phyloP scores from a whole-genome alignment of 2,888 invertebrate species.

The Aphidius colemani region DNA sequence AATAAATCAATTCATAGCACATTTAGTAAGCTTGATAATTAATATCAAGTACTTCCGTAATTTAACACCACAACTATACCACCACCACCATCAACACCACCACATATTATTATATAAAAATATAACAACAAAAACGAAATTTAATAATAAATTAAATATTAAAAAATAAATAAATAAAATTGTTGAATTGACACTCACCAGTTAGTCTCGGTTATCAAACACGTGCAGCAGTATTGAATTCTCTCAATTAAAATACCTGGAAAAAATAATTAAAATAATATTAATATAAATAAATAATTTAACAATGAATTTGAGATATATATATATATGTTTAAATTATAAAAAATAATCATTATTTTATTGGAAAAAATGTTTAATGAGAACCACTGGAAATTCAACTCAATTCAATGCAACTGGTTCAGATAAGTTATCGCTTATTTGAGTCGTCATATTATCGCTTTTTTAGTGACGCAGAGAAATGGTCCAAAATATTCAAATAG shows the following conservation, averaged over 20 bases:
- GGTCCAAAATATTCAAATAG: slow-evolving; percentile 6
- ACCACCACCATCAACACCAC: too few relatives aligned
- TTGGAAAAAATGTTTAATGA: slow-evolving; percentile 36
- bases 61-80: slow-evolving; percentile 32
- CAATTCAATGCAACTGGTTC: slow-evolving; percentile 49
- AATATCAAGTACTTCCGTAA: slow-evolving; percentile 35
- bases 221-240: background rate
- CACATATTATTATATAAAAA: too few relatives aligned
- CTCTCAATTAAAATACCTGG: background rate
- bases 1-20: too few relatives aligned
- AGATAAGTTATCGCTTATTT: slow-evolving; percentile 56
- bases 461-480: slow-evolving; percentile 12
- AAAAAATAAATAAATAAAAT: too few relatives aligned
- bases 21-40: too few relatives aligned
- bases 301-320: background rate
- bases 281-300: background rate
- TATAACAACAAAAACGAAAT: too few relatives aligned
- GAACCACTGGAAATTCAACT: slow-evolving; percentile 45
- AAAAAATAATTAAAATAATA: background rate
- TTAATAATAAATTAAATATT: too few relatives aligned
- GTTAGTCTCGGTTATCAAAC: slow-evolving; percentile 22
- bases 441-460: slow-evolving; percentile 36
- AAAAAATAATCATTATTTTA: background rate
- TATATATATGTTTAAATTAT: background rate
- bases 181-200: slow-evolving; percentile 8